These are phyloP conservation scores for Rotaria sp. DNA, from an alignment of 2,888 invertebrate species.

Conservation along the genomic window DNA sequence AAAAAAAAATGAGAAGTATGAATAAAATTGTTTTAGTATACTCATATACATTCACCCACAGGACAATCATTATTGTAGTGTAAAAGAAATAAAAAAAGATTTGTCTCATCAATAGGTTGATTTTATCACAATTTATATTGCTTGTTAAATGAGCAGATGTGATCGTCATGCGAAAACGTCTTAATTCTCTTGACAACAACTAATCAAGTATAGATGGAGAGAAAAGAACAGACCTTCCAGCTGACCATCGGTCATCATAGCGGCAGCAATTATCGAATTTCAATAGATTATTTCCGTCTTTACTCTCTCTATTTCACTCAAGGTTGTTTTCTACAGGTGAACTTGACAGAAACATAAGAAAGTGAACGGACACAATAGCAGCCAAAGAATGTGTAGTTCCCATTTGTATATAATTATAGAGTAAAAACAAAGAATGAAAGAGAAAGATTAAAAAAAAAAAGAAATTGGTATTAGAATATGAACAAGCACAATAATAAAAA, in stretches of 20 bases:
- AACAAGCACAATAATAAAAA: neutral
- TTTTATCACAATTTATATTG: conserved; percentile 1
- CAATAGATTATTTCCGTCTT: conserved; percentile 14
- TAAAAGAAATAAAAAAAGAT: neutral
- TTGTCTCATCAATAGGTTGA: neutral
- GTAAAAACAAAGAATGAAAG: neutral
- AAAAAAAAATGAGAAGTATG: neutral
- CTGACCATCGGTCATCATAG: neutral
- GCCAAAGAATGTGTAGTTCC: neutral
- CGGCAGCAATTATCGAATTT: conserved; percentile 9
- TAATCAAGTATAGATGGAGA: neutral
- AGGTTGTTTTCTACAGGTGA: conserved; percentile 3
- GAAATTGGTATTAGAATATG: neutral
- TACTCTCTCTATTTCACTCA: neutral
- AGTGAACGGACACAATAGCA: neutral
- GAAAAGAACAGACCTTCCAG: neutral
- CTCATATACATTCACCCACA: neutral
- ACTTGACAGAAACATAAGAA: neutral
- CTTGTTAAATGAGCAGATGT: conserved; percentile 10
- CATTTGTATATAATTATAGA: neutral
- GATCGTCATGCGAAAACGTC: neutral
- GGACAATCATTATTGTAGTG: neutral
- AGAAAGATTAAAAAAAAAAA: neutral
- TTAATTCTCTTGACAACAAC: neutral
- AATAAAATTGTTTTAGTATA: neutral